Evolutionary conservation across 1,140 invertebrate species (phyloP).

Genomic region (Apolygus lucorum): DNA sequence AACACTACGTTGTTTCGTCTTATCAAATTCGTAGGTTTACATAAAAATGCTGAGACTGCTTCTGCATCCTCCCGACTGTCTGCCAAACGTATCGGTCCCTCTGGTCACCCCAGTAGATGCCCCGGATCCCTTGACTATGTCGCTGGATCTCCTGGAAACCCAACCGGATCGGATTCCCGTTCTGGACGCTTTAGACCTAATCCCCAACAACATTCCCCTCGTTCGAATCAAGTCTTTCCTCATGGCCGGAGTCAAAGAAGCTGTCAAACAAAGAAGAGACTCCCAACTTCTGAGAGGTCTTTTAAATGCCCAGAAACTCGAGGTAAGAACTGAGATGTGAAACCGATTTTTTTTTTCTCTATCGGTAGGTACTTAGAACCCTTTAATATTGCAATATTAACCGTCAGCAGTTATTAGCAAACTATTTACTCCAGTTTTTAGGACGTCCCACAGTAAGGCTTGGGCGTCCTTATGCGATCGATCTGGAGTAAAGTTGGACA

Average conservation of each 20-base stretch:
- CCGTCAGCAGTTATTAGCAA: not conserved
- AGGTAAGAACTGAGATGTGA: too few species aligned
- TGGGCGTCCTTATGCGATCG: too few species aligned
- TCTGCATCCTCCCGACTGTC: constrained; percentile 46
- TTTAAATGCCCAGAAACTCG: constrained; percentile 70
- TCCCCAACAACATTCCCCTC: constrained; percentile 68
- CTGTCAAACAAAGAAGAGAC: constrained; percentile 58
- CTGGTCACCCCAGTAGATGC: constrained; percentile 49
- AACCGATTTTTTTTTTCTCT: too few species aligned
- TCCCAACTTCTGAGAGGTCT: constrained; percentile 72
- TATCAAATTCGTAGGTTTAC: constrained; percentile 43
- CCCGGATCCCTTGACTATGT: constrained; percentile 52
- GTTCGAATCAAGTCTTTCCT: constrained; percentile 65
- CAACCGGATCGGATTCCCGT: constrained; percentile 57
- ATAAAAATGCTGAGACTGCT: constrained; percentile 48
- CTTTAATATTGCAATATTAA: too few species aligned
- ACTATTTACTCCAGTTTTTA: too few species aligned
- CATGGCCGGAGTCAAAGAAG: constrained; percentile 63
- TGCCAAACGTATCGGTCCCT: constrained; percentile 42
- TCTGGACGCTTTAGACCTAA: constrained; percentile 53
- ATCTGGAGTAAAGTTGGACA: too few species aligned
- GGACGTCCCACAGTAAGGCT: too few species aligned
- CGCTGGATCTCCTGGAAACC: constrained; percentile 67
- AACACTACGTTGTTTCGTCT: not conserved
- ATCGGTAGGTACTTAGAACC: too few species aligned